Evolutionary conservation across 2,888 invertebrate species (phyloP).

Genomic region (Melanostoma mellinum): DNA sequence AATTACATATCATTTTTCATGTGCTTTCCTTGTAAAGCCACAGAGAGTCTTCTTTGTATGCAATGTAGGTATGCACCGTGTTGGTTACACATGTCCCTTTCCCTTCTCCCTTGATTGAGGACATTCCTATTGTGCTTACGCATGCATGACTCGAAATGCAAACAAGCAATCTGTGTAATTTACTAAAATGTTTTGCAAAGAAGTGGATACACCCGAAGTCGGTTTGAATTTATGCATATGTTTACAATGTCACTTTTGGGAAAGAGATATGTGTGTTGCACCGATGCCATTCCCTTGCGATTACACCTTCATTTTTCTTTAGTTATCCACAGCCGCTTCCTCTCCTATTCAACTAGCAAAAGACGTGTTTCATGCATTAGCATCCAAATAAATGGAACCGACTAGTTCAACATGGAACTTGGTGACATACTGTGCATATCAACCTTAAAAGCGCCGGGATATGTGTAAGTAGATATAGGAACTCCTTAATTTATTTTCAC

Average conservation of each 20-base stretch:
- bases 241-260: conserved; percentile 45
- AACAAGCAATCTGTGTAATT: conserved; percentile 70
- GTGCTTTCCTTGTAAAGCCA: not conserved
- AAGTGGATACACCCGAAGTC: conserved; percentile 30
- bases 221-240: conserved; percentile 63
- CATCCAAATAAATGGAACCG: conserved; percentile 64
- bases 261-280: conserved; percentile 6
- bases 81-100: conserved; percentile 28
- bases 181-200: conserved; percentile 67
- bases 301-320: conserved; percentile 57
- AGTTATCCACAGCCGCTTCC: not conserved
- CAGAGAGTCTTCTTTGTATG: not conserved
- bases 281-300: conserved; percentile 48
- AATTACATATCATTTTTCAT: conserved; percentile 40
- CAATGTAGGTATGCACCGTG: conserved; percentile 7
- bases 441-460: conserved; percentile 63
- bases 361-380: conserved; percentile 66
- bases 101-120: conserved; percentile 57
- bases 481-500: conserved; percentile 69
- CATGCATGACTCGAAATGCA: conserved; percentile 64
- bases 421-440: conserved; percentile 63
- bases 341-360: not conserved
- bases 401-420: conserved; percentile 31
- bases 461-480: conserved; percentile 13
- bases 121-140: conserved; percentile 63